Percentiles rank a stretch among this genome's conserved stretches.
phyloP scores from a whole-genome alignment of 2,113 vertebrate genomes.

The Vombatus ursinus region DNA sequence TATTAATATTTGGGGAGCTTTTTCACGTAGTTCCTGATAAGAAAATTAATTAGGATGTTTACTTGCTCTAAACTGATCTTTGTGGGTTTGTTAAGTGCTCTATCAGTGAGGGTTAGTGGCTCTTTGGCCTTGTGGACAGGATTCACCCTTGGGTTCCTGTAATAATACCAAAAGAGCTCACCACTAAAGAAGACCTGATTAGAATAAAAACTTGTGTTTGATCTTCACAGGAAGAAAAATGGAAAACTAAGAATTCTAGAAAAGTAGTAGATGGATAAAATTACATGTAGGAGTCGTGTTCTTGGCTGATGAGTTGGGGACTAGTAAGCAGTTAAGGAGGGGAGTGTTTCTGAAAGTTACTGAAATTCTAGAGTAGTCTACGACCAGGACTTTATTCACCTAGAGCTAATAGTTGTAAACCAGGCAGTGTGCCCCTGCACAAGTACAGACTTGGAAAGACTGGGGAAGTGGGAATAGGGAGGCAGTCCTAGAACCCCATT shows the following conservation, averaged over 20 bases:
- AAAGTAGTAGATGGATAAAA: not conserved
- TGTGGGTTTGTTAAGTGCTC: constrained; percentile 38
- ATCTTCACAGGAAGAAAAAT: constrained; percentile 34
- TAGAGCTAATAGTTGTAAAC: not conserved
- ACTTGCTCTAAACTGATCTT: constrained; percentile 57
- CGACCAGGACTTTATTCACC: not conserved
- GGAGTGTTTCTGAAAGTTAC: not conserved
- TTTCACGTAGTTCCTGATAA: constrained; percentile 61
- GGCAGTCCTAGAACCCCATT: not conserved
- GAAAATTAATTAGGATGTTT: constrained; percentile 63
- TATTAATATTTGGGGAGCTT: constrained; percentile 54
- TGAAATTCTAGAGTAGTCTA: not conserved
- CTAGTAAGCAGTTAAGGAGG: not conserved
- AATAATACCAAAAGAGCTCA: constrained; percentile 19
- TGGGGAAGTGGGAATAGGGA: not conserved
- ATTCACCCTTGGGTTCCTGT: constrained; percentile 34
- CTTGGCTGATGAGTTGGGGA: not conserved
- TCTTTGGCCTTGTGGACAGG: constrained; percentile 8
- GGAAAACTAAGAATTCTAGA: constrained; percentile 29
- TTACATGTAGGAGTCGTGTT: not conserved
- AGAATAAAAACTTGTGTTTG: constrained; percentile 7
- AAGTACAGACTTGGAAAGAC: not conserved
- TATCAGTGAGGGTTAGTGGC: not conserved
- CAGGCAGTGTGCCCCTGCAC: not conserved
- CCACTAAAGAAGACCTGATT: constrained; percentile 4